Evolutionary conservation across 2,113 vertebrate species (phyloP), one percentile per base, ranked within the genome.

Genomic region (Myocastor coypus): DNA sequence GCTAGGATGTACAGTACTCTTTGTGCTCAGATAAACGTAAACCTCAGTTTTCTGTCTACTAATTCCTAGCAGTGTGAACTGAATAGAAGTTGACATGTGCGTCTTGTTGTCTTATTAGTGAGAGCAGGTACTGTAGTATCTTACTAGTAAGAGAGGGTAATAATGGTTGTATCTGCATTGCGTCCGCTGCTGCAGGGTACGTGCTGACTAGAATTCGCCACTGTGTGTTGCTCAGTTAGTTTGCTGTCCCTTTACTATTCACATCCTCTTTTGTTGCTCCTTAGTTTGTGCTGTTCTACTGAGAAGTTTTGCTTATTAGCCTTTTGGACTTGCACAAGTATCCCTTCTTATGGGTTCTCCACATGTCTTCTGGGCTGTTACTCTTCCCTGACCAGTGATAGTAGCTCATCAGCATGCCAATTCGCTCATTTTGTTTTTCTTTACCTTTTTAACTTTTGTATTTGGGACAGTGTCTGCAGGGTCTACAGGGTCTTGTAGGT

Each of bases 141-240:
- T 64, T 42, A 16, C 22, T 85, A 57, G 55, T 78, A n/a, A 66
- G 55, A 40, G 78, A 42, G n/a, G 59, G 52, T 66, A 17, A 40
- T 66, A 17, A 40, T 42, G 82, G 7, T 87, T n/a, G 1, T 34
- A n/a, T 57, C 32, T 26, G 9, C 55, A 2, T 32, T 17, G 9
- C 57, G 77, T 46, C 20, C n/a, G 28, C 32, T 75, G 7, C 17
- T 68, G 68, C n/a, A 46, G 0, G 1, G 19, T 1, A 10, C 7
- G 2, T 5, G 4, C 10, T 40, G 34, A 46, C 55, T 78, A 0
- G 37, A 0, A 0, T 75, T 61, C 34, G 22, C 37, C 19, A 1
- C 32, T 34, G 6, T 17, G 34, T 61, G 55, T 73, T 2, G 40
- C 55, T 87, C 0, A 2, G 66, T 30, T 73, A 52, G 63, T 87